Base-by-base conservation (phyloP, 2,888 invertebrate genomes). In the Melieria crassipennis region DNA sequence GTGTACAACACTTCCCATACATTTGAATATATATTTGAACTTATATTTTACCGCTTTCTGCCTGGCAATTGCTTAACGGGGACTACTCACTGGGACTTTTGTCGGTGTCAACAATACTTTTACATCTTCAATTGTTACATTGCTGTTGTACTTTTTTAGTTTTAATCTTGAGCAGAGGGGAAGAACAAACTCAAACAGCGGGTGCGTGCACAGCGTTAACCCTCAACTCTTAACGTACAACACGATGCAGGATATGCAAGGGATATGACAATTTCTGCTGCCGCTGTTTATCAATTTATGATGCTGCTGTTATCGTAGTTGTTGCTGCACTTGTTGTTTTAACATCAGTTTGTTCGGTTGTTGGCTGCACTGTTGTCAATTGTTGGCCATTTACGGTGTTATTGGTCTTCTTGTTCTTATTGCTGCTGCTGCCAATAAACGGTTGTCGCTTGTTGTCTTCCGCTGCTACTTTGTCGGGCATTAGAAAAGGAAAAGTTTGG, bases 361-460 rank as follows among this genome's bases (percentile, higher is more conserved):
- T 30, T 65, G 65, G 30, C 30, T 30, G 30, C 30, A 57, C 30
- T 57, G 30, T 57, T 57, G 16, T 58, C 30, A n/a, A 50, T 62
- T 16, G 46, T 69, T 62, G 52, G 64, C 62, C 62, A 65, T 63
- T 71, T 71, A 48, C 63, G 66, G 64, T 65, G 48, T 43, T 72
- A 64, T 47, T 75, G 66, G 55, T 72, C 69, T 58, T 61, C 56
- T 70, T 69, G 73, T 61, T 65, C 30, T 13, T 67, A 65, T 30
- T 76, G 73, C 46, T 71, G 74, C n/a, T 67, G 69, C 1, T 71
- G 60, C 9, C 55, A 46, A 50, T 70, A 60, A 30, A 60, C 5
- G 60, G 69, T 50, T 61, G 42, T 16, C 5, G 45, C 45, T 10
- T 65, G 55, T n/a, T 65, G 46, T 6, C 65, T 69, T 60, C 46